Evolutionary conservation across 2,797 vertebrate species (phyloP).

Genomic region (Gymnocypris eckloni): DNA sequence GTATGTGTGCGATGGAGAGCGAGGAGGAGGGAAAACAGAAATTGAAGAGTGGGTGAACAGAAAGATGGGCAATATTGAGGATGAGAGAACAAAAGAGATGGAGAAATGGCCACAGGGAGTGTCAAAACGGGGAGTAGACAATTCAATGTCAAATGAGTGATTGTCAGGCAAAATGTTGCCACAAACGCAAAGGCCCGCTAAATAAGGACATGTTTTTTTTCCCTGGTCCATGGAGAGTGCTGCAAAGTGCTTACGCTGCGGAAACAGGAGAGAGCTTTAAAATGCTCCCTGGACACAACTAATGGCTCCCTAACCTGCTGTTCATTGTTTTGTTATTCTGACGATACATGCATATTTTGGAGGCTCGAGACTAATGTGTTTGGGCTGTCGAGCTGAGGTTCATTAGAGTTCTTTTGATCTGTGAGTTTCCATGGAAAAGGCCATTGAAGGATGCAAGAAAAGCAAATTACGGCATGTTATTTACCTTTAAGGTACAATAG

Average conservation of each 20-base stretch:
- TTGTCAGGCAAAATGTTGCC: slow-evolving; percentile 50
- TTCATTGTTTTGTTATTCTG: slow-evolving; percentile 57
- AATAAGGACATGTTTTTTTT: slow-evolving; percentile 56
- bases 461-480: slow-evolving; percentile 15
- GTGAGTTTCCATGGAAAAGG: slow-evolving; percentile 36
- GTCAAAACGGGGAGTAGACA: neutral
- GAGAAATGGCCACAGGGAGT: neutral
- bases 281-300: slow-evolving; percentile 59
- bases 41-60: slow-evolving; percentile 28
- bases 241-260: slow-evolving; percentile 58
- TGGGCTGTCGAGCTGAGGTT: slow-evolving; percentile 47
- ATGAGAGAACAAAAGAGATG: slow-evolving; percentile 1
- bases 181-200: slow-evolving; percentile 45
- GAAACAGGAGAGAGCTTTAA: slow-evolving; percentile 57
- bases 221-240: slow-evolving; percentile 38
- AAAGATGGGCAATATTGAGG: neutral
- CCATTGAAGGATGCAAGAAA: slow-evolving; percentile 22
- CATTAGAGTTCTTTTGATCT: slow-evolving; percentile 47
- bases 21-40: slow-evolving; percentile 18
- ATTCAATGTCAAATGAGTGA: slow-evolving; percentile 50
- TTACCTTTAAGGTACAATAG: slow-evolving; percentile 7
- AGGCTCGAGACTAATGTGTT: slow-evolving; percentile 50
- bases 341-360: slow-evolving; percentile 52
- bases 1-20: slow-evolving; percentile 14
- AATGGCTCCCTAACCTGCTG: slow-evolving; percentile 63